Evolutionary conservation across 2,797 vertebrate genomes (phyloP).

Genomic region (Myripristis jacobus): DNA sequence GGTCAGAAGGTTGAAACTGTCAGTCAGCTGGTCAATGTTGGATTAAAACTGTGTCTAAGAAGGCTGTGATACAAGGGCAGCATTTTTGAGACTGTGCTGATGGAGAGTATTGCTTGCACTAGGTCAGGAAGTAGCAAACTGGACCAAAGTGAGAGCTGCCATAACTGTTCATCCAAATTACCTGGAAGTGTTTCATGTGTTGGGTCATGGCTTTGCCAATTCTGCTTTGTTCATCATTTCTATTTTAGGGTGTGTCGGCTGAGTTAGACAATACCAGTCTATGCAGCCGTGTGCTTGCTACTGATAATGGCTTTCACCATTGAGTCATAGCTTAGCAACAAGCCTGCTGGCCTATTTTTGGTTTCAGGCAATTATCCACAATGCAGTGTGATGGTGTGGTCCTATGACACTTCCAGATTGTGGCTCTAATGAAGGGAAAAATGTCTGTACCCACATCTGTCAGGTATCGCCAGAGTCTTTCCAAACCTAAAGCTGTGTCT

Average conservation of each 20-base stretch:
- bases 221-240: slow-evolving; percentile 30
- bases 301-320: slow-evolving; percentile 61
- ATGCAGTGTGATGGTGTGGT: slow-evolving; percentile 58
- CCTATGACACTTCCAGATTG: slow-evolving; percentile 59
- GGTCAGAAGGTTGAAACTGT: slow-evolving; percentile 54
- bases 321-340: slow-evolving; percentile 79
- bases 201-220: background rate
- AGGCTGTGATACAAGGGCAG: slow-evolving; percentile 8
- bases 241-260: slow-evolving; percentile 52
- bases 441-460: slow-evolving; percentile 45
- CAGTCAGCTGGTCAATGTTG: background rate
- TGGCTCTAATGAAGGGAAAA: slow-evolving; percentile 61
- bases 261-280: slow-evolving; percentile 42
- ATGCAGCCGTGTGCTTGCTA: slow-evolving; percentile 47
- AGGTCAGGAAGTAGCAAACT: slow-evolving; percentile 9
- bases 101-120: slow-evolving; percentile 14
- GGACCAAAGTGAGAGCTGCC: background rate
- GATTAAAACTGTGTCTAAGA: background rate
- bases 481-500: slow-evolving; percentile 25
- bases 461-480: slow-evolving; percentile 26
- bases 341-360: slow-evolving; percentile 74
- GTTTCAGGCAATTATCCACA: slow-evolving; percentile 76
- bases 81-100: background rate
- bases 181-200: background rate
- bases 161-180: slow-evolving; percentile 3